A percentile compares a stretch with the other conserved stretches of the same genome.
Evolutionary conservation across 1,140 invertebrate genomes (phyloP).

Genomic region (Pissodes strobi): DNA sequence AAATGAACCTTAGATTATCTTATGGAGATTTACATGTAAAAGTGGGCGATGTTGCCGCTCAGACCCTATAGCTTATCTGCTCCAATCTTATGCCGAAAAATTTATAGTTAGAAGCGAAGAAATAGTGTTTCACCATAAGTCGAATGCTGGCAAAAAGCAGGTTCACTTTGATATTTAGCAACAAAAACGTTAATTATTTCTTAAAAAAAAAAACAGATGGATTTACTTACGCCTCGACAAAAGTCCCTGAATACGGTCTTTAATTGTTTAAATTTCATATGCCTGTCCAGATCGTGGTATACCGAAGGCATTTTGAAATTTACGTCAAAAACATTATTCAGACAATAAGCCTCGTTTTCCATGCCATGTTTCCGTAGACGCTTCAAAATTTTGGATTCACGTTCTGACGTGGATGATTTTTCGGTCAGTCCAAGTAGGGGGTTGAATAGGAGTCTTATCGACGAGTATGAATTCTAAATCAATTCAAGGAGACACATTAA

Average conservation of each 20-base stretch:
- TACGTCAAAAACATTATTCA: slow-evolving; percentile 63
- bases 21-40: too few relatives aligned
- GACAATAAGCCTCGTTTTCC: slow-evolving; percentile 55
- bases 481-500: neutral
- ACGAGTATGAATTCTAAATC: slow-evolving; percentile 54
- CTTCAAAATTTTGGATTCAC: slow-evolving; percentile 55
- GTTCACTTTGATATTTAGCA: too few relatives aligned
- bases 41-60: too few relatives aligned
- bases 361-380: slow-evolving; percentile 47
- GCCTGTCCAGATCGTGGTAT: slow-evolving; percentile 47
- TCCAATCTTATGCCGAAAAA: too few relatives aligned
- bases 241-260: slow-evolving; percentile 56
- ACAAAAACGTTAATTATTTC: too few relatives aligned
- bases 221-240: slow-evolving; percentile 36
- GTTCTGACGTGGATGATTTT: slow-evolving; percentile 50
- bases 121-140: too few relatives aligned
- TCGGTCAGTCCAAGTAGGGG: slow-evolving; percentile 55
- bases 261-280: slow-evolving; percentile 50
- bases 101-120: too few relatives aligned
- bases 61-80: too few relatives aligned
- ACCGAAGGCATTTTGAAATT: slow-evolving; percentile 55
- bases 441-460: slow-evolving; percentile 57
- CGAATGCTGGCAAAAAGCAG: too few relatives aligned
- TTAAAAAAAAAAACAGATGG: neutral
- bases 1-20: too few relatives aligned